Percentiles rank a stretch among this genome's conserved stretches.
Evolutionary conservation across 2,888 invertebrate genomes (phyloP).

Genomic region (Megalurothrips usitatus): DNA sequence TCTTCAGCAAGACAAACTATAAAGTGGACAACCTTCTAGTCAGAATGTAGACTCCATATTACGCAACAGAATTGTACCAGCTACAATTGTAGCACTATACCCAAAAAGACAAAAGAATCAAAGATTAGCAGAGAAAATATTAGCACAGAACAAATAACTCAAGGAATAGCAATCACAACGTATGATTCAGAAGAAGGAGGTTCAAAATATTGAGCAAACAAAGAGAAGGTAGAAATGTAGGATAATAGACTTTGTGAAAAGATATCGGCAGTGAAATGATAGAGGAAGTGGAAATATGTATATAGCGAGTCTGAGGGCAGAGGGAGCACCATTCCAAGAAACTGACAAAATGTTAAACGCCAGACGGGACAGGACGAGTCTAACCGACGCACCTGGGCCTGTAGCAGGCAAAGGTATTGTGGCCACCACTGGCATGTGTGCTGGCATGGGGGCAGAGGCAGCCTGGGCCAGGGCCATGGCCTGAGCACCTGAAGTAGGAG

Average conservation of each 20-base stretch:
- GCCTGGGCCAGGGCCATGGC: neutral
- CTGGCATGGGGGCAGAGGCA: neutral
- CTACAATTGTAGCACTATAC: neutral
- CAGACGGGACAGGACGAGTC: neutral
- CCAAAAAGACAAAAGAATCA: slow-evolving; percentile 1
- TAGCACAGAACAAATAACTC: neutral
- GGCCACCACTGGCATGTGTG: neutral
- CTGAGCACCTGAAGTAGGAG: neutral
- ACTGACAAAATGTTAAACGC: neutral
- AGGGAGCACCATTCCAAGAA: neutral
- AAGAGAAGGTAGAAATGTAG: neutral
- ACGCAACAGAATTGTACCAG: too few relatives aligned
- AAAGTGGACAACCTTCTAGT: too few relatives aligned
- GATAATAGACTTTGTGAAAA: slow-evolving; percentile 8
- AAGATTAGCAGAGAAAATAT: neutral
- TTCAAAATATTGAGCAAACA: neutral
- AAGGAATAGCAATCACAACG: neutral
- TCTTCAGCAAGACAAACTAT: too few relatives aligned
- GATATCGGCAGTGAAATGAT: slow-evolving; percentile 19
- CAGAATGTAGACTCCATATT: too few relatives aligned
- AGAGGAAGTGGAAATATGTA: neutral
- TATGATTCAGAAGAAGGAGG: neutral
- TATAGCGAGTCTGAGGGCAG: neutral
- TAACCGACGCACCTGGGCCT: neutral
- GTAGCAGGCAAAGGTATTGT: neutral